phyloP scores from a whole-genome alignment of 2,797 vertebrate genomes.

The Choloepus didactylus region DNA sequence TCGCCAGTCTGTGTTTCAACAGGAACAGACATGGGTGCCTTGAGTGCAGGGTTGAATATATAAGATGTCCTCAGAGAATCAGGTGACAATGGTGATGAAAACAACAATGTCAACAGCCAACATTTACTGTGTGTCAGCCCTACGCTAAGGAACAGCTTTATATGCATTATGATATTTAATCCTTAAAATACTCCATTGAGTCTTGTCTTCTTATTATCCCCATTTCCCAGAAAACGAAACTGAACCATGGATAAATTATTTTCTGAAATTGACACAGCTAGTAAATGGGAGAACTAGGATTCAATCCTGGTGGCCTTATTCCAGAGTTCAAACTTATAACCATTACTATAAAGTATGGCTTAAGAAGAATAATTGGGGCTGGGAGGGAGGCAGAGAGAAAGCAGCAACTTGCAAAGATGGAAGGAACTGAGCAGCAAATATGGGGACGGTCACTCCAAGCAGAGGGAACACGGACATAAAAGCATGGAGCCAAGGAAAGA shows the following conservation, averaged over 20 bases:
- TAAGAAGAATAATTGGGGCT: neutral
- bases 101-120: neutral
- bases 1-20: neutral
- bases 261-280: neutral
- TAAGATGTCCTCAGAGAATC: neutral
- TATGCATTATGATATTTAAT: neutral
- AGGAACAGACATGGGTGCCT: neutral
- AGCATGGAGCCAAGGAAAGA: neutral
- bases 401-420: neutral
- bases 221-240: slow-evolving; percentile 25
- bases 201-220: neutral
- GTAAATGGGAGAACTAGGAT: neutral
- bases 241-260: neutral
- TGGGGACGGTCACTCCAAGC: neutral
- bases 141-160: neutral
- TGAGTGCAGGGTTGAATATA: neutral
- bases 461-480: neutral
- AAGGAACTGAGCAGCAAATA: neutral
- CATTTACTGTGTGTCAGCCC: neutral
- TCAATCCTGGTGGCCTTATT: neutral
- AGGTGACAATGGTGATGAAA: neutral
- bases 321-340: neutral
- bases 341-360: neutral
- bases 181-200: neutral
- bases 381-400: neutral